These are phyloP conservation scores for Drosophila kambysellisi DNA, from an alignment of 2,888 invertebrate genomes.

Conservation along the genomic window DNA sequence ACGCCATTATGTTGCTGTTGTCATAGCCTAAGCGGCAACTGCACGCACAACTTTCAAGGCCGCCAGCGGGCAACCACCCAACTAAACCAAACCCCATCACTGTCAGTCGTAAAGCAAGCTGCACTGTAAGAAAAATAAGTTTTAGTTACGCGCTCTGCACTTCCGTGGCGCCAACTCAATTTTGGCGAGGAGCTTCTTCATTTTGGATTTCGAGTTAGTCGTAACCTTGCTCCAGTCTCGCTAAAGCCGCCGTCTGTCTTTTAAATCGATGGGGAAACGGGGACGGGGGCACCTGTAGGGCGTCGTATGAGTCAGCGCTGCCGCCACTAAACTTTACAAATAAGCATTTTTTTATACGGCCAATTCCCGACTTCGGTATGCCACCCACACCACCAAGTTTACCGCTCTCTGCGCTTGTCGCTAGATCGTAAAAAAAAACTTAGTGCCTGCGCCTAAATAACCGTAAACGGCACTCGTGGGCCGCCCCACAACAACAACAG, in stretches of 20 bases:
- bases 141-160: slow-evolving; percentile 72
- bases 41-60: slow-evolving; percentile 70
- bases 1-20: slow-evolving; percentile 49
- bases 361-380: slow-evolving; percentile 46
- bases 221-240: slow-evolving; percentile 52
- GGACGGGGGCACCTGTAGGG: slow-evolving; percentile 63
- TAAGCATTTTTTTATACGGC: slow-evolving; percentile 73
- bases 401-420: slow-evolving; percentile 18
- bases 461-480: slow-evolving; percentile 75
- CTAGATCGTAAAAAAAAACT: slow-evolving; percentile 72
- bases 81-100: neutral
- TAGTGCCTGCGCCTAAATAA: slow-evolving; percentile 76
- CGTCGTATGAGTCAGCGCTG: slow-evolving; percentile 64
- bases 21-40: slow-evolving; percentile 18
- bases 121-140: slow-evolving; percentile 74
- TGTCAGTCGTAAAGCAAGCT: slow-evolving; percentile 41
- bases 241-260: slow-evolving; percentile 10
- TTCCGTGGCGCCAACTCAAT: slow-evolving; percentile 72
- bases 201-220: slow-evolving; percentile 31
- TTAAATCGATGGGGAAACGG: neutral
- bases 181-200: slow-evolving; percentile 23
- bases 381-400: neutral
- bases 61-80: slow-evolving; percentile 30
- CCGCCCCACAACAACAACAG: slow-evolving; percentile 35
- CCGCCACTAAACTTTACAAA: slow-evolving; percentile 76